A percentile compares a stretch with the other conserved stretches of the same genome.
Conservation (phyloP, 2,797 vertebrate species). For the Lepidocolaptes lacrymiger region DNA sequence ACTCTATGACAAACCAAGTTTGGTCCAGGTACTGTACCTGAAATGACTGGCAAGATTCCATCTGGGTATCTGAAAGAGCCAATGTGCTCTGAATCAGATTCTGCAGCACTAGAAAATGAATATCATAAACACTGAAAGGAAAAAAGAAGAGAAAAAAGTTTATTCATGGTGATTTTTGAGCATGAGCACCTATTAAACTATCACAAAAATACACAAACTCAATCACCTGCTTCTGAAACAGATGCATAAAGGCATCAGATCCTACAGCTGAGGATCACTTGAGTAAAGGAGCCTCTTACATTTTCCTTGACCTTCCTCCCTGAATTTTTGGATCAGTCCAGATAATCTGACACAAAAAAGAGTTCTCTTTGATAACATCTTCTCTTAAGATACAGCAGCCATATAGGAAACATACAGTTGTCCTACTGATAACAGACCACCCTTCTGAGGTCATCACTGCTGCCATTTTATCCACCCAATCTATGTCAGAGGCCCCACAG, state of each 20-base stretch:
- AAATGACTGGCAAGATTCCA: constrained; percentile 90
- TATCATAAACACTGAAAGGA: constrained; percentile 84
- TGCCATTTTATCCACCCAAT: neutral
- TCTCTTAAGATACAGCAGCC: neutral
- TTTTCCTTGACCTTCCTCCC: neutral
- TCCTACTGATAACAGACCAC: neutral
- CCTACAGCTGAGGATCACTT: neutral
- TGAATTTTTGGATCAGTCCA: neutral
- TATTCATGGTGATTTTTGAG: neutral
- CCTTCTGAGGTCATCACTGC: neutral
- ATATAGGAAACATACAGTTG: neutral
- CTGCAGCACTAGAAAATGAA: constrained; percentile 89
- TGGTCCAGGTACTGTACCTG: constrained; percentile 80
- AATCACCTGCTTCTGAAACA: neutral
- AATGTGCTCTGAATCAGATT: constrained; percentile 96
- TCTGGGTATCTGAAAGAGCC: constrained; percentile 91
- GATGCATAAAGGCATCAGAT: neutral
- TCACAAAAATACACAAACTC: neutral
- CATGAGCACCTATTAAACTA: neutral
- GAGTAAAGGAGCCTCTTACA: neutral
- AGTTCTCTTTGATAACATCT: neutral
- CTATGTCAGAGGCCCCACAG: neutral
- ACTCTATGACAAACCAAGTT: neutral
- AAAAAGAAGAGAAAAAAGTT: neutral
- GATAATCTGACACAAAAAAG: neutral